Base-by-base conservation (phyloP, 2,888 invertebrate species). In the Esperia sulphurella region DNA sequence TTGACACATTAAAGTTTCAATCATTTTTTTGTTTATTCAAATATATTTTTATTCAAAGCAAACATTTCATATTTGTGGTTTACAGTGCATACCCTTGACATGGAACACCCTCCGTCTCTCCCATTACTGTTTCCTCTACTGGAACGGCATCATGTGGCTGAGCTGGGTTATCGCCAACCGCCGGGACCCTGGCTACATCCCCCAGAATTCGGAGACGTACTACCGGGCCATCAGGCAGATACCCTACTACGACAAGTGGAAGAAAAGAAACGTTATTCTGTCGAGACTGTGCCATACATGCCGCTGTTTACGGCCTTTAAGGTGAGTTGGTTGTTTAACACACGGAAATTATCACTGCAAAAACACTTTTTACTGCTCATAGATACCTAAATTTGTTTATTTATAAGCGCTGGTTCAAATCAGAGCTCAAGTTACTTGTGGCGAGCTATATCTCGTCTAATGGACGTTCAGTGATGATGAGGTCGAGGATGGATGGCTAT, bases 61-160 rank as follows among this genome's bases (percentile, higher is more conserved):
- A n/a, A n/a, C n/a, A n/a, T n/a, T n/a, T n/a, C n/a, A 3, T 21
- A 5, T 21, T 2, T 21, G 21, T 21, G 2, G 21, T 35, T 35
- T 86, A 30, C 78, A 96, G 93, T 96, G 96, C 63, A 93, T 97
- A 55, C 97, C 97, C 0, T 91, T 96, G 39, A 97, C 97, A 0
- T 97, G 97, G 97, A 95, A 97, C 71, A 93, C 95, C 7, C 83
- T 97, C 38, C 92, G 96, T 0, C 93, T 95, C 0, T 96, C 95
- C 0, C 97, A 97, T 76, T 96, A 97, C 66, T 94, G 96, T 68
- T 98, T 97, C 77, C 93, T 97, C 55, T 95, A 96, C 68, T 95
- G 96, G 94, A 97, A 97, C 78, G 91, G 93, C 5, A 92, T 96
- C 8, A 97, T 98, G 97, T 97, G 97, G 97, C 87, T 97, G 8